Base-by-base conservation (phyloP, 2,113 vertebrate genomes). In the Antechinus flavipes region DNA sequence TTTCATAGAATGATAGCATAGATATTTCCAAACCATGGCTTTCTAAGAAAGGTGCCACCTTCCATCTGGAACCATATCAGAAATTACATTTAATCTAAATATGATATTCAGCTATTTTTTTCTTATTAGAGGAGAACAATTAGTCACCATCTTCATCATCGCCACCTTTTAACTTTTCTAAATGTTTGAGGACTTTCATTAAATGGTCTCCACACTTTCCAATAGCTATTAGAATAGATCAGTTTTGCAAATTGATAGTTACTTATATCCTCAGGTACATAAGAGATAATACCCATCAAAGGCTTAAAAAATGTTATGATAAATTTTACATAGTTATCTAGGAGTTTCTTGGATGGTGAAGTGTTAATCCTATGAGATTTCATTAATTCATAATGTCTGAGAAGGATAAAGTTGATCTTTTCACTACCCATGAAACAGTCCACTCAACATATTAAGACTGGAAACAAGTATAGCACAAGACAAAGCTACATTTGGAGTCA, bases 241-340 rank as follows among this genome's bases (percentile, higher is more conserved):
- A 46, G 52, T 54, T 49, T 1, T 7, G 16, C 90, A 35, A 76
- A 55, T 0, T 1, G 89, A 11, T 8, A 7, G n/a, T 52, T 8
- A 6, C 8, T 1, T 4, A 0, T 11, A 3, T 11, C 92, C 56
- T 53, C 8, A 9, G 42, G 42, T 89, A 6, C 2, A 8, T 22
- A 2, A 4, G 23, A 0, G 0, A 68, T 8, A 30, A 3, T 68
- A 68, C 90, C 14, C 22, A 23, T 53, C 10, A 46, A 50, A 61
- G 58, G n/a, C 55, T 68, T 12, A 46, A 27, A 53, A 46, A 46
- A 12, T 56, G 25, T 25, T 9, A 56, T 1, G 76, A 35, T 92
- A 27, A 8, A 14, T 50, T 50, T 22, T 46, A 23, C 0, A 0
- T 11, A 8, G 7, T 47, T 3, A 9, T 2, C 30, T 12, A 0